Percentiles rank a stretch among this genome's conserved stretches.
phyloP scores from a whole-genome alignment of 2,888 invertebrate species.

The Cacoxenus indagator region DNA sequence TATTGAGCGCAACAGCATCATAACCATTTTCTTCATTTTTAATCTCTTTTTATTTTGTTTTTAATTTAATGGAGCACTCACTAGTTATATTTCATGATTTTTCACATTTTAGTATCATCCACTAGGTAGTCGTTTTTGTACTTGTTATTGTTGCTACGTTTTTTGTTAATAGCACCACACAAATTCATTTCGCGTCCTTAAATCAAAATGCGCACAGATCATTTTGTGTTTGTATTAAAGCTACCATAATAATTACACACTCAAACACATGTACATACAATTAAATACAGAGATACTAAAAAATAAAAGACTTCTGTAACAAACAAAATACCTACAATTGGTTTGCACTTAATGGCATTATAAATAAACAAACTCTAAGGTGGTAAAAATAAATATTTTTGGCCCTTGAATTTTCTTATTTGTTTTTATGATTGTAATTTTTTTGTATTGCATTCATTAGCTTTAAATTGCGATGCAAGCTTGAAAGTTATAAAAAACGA shows the following conservation, averaged over 20 bases:
- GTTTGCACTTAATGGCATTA: conserved; percentile 57
- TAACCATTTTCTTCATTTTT: conserved; percentile 41
- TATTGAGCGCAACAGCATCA: conserved; percentile 26
- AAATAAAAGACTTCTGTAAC: neutral
- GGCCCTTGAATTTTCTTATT: neutral
- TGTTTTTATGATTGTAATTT: neutral
- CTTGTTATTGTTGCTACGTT: conserved; percentile 3
- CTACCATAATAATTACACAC: conserved; percentile 44
- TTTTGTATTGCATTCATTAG: conserved; percentile 2
- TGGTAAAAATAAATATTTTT: conserved; percentile 40
- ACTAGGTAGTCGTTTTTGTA: neutral
- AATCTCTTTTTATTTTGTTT: conserved; percentile 46
- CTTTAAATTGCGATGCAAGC: neutral
- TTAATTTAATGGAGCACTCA: conserved; percentile 47
- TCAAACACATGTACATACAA: conserved; percentile 39
- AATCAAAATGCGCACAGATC: conserved; percentile 47
- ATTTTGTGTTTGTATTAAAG: conserved; percentile 20
- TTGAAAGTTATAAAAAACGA: neutral
- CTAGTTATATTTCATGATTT: conserved; percentile 52
- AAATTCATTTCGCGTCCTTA: conserved; percentile 55
- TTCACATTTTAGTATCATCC: neutral
- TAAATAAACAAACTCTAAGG: conserved; percentile 57
- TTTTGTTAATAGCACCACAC: conserved; percentile 2
- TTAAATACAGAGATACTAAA: conserved; percentile 22
- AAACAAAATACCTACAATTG: conserved; percentile 45